Conservation (phyloP, 2,113 vertebrate species). For the Scatophagus argus region DNA sequence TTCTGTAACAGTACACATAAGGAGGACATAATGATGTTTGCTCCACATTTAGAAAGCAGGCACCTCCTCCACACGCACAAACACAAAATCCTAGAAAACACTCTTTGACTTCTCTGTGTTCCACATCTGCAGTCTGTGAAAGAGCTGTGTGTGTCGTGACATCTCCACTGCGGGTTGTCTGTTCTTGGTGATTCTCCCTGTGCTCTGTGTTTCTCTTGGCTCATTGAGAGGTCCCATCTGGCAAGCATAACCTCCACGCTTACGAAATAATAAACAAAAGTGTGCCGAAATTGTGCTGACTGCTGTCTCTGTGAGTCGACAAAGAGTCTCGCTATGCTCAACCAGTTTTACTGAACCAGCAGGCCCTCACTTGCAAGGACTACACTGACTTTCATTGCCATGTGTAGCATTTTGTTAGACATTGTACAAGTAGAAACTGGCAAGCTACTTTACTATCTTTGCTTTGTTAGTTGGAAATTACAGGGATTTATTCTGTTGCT, state of each 20-base stretch:
- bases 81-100: constrained; percentile 9
- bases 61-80: constrained; percentile 13
- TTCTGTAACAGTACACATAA: neutral
- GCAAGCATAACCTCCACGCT: constrained; percentile 56
- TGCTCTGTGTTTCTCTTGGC: constrained; percentile 72
- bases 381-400: neutral
- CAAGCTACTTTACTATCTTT: constrained; percentile 3
- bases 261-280: constrained; percentile 74
- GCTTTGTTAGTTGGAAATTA: neutral
- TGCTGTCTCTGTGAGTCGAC: constrained; percentile 33
- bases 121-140: constrained; percentile 59
- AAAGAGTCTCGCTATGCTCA: constrained; percentile 1
- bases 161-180: constrained; percentile 41
- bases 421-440: neutral
- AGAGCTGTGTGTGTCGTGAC: constrained; percentile 48
- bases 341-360: constrained; percentile 26
- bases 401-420: neutral
- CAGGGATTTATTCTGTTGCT: constrained; percentile 3
- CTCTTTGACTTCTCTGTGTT: constrained; percentile 19
- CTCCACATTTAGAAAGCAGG: constrained; percentile 22
- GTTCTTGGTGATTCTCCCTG: constrained; percentile 46
- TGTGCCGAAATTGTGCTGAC: constrained; percentile 55
- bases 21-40: constrained; percentile 11
- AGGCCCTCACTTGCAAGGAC: constrained; percentile 9
- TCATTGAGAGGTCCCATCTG: constrained; percentile 67